These are phyloP conservation scores for Pollicipes pollicipes DNA, from an alignment of 1,140 invertebrate species.

Conservation along the genomic window DNA sequence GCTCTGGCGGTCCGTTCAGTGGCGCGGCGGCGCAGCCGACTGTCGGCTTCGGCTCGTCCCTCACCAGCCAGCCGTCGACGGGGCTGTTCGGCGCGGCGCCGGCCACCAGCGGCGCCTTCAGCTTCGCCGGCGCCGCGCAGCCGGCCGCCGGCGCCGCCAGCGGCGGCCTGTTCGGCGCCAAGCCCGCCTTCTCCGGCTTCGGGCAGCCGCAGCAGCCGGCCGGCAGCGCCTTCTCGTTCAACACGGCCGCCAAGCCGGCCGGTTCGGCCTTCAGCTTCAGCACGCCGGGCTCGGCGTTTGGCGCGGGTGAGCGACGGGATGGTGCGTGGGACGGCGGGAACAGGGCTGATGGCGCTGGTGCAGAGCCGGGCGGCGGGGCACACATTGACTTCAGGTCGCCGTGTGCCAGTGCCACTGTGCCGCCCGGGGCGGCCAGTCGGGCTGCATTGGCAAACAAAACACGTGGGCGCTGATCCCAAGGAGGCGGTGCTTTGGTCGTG, in stretches of 20 bases:
- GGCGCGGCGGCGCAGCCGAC: not conserved
- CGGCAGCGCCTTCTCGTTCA: not conserved
- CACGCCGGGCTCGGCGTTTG: conserved; percentile 4
- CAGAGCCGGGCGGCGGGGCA: not conserved
- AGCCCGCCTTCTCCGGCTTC: conserved; percentile 25
- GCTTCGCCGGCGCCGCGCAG: conserved; percentile 31
- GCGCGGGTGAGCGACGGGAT: too few species aligned
- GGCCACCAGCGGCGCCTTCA: conserved; percentile 22
- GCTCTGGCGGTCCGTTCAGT: too few species aligned
- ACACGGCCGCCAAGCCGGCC: not conserved
- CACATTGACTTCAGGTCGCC: too few species aligned
- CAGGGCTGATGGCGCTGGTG: too few species aligned
- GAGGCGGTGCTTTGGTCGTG: too few species aligned
- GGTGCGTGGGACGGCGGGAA: too few species aligned
- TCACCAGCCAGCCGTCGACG: not conserved
- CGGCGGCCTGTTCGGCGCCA: conserved; percentile 18
- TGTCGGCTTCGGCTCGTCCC: not conserved
- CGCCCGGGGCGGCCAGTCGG: too few species aligned
- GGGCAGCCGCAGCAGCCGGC: conserved; percentile 30
- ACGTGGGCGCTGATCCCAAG: too few species aligned
- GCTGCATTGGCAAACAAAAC: too few species aligned
- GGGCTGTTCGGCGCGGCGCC: not conserved
- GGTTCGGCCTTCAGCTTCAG: conserved; percentile 11
- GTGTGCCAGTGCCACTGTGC: too few species aligned
- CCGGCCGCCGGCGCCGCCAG: not conserved